These are phyloP conservation scores for Vidua chalybeata DNA, from an alignment of 2,113 vertebrate species.

Conservation along the genomic window DNA sequence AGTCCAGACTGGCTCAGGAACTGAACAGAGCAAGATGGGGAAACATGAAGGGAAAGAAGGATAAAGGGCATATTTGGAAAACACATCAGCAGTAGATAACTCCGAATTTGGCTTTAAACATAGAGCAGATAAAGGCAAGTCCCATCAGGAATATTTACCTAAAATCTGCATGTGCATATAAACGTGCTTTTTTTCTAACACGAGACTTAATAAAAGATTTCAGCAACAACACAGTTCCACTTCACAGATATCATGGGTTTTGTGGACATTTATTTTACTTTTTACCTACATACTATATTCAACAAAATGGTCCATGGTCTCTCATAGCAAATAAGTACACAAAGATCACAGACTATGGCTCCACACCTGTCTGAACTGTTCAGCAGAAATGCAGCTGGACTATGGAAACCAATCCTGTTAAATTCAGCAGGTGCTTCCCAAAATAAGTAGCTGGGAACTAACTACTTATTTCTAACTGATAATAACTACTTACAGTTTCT, in stretches of 20 bases:
- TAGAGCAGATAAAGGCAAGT: not conserved
- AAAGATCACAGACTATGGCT: not conserved
- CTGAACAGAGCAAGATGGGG: not conserved
- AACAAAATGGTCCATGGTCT: not conserved
- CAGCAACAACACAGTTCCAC: not conserved
- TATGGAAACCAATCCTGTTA: not conserved
- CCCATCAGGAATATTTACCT: not conserved
- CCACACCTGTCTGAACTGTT: slow-evolving; percentile 9
- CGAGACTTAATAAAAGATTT: not conserved
- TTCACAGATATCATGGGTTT: not conserved
- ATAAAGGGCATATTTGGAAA: not conserved
- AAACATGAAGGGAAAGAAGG: not conserved
- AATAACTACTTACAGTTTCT: not conserved
- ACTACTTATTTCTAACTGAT: not conserved
- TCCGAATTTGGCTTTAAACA: not conserved
- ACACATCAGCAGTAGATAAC: not conserved
- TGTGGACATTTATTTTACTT: not conserved
- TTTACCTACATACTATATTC: not conserved
- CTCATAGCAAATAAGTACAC: not conserved
- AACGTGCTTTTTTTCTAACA: not conserved
- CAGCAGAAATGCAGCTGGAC: slow-evolving; percentile 13
- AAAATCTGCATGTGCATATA: not conserved
- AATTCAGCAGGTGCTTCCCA: not conserved
- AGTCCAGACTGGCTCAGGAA: not conserved
- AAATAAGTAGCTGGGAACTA: not conserved